phyloP scores from a whole-genome alignment of 2,113 vertebrate species.

The Hyperoodon ampullatus region DNA sequence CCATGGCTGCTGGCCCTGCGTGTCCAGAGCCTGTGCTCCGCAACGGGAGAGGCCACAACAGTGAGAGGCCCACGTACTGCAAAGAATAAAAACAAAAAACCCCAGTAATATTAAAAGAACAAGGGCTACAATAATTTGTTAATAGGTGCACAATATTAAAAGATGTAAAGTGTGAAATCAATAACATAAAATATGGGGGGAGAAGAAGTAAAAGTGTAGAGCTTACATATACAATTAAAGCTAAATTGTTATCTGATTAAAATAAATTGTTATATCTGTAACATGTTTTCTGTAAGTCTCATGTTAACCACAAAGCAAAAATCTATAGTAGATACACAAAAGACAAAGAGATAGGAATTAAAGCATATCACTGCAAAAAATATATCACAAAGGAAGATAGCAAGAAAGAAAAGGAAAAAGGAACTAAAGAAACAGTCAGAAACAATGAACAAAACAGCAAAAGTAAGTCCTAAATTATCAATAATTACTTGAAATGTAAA shows the following conservation, averaged over 20 bases:
- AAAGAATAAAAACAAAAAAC: too few relatives aligned
- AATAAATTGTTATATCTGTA: neutral
- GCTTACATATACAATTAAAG: neutral
- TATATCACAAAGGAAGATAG: neutral
- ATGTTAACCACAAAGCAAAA: neutral
- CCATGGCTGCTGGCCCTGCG: too few relatives aligned
- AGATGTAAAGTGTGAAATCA: neutral
- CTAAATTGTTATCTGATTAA: neutral
- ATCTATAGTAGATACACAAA: neutral
- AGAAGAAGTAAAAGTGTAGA: neutral
- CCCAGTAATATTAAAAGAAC: neutral
- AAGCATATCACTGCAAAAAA: neutral
- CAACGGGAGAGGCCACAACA: too few relatives aligned
- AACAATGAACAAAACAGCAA: too few relatives aligned
- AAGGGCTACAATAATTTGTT: neutral
- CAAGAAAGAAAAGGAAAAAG: neutral
- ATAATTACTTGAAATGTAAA: neutral
- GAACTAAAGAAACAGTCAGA: too few relatives aligned
- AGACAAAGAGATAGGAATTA: neutral
- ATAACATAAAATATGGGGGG: neutral
- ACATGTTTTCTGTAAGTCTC: neutral
- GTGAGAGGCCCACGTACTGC: too few relatives aligned
- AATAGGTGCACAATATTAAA: neutral
- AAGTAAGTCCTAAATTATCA: too few relatives aligned
- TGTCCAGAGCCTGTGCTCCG: too few relatives aligned